Percentiles rank a stretch among this genome's conserved stretches.
Conservation (phyloP, 2,888 invertebrate species). For the Zygogramma bicolorata region DNA sequence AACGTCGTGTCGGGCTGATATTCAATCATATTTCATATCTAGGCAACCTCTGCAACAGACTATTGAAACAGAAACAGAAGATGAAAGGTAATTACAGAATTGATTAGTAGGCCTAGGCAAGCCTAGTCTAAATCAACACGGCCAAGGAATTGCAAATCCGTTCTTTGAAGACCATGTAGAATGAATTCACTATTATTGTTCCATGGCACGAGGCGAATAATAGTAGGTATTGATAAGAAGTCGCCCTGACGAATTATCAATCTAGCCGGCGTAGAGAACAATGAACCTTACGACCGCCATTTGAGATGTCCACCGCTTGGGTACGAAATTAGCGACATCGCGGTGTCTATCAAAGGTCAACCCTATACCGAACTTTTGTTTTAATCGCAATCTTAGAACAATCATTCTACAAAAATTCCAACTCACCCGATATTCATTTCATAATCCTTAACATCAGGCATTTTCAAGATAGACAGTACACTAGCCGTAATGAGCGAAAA, state of each 20-base stretch:
- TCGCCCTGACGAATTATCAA: slow-evolving; percentile 61
- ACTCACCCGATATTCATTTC: slow-evolving; percentile 39
- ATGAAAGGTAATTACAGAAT: slow-evolving; percentile 61
- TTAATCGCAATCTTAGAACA: slow-evolving; percentile 42
- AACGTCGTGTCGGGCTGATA: slow-evolving; percentile 4
- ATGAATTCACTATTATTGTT: slow-evolving; percentile 26
- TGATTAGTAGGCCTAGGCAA: slow-evolving; percentile 59
- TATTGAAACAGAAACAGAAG: slow-evolving; percentile 51
- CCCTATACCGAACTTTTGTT: slow-evolving; percentile 56
- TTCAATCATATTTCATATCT: not conserved
- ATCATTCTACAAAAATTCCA: slow-evolving; percentile 26
- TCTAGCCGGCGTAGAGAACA: slow-evolving; percentile 67
- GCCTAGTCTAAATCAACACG: slow-evolving; percentile 4
- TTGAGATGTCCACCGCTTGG: slow-evolving; percentile 69
- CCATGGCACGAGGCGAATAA: slow-evolving; percentile 33
- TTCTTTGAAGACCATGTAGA: not conserved
- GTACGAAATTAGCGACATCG: slow-evolving; percentile 65
- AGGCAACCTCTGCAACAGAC: slow-evolving; percentile 13
- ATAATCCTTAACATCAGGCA: slow-evolving; percentile 23
- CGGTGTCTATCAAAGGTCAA: slow-evolving; percentile 61
- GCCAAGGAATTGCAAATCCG: not conserved
- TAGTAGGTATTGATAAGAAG: slow-evolving; percentile 52
- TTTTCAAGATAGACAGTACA: slow-evolving; percentile 53
- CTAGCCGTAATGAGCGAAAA: slow-evolving; percentile 62
- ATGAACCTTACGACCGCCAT: slow-evolving; percentile 72